Conservation (phyloP, 2,113 vertebrate genomes). For the Serinus canaria region DNA sequence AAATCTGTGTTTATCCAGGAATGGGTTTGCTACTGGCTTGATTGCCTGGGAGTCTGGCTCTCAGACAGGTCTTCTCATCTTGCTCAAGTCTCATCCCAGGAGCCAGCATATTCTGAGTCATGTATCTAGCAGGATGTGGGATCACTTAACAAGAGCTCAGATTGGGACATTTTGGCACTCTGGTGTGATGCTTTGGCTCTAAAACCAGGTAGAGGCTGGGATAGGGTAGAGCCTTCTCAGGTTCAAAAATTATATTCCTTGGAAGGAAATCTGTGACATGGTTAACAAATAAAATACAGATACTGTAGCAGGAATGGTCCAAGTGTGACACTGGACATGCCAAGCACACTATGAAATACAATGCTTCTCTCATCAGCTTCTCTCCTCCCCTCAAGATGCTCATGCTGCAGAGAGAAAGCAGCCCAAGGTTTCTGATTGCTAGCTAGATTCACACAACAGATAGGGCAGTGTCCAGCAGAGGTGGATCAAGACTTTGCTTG, state of each 20-base stretch:
- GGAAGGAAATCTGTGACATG: not conserved
- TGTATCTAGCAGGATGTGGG: not conserved
- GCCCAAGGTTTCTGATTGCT: not conserved
- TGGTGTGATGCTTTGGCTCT: not conserved
- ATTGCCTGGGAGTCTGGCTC: not conserved
- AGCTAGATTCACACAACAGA: not conserved
- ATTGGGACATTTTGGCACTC: not conserved
- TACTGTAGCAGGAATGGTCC: not conserved
- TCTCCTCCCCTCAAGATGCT: rapidly evolving
- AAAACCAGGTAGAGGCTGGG: not conserved
- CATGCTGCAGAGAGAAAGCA: not conserved
- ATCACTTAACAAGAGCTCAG: not conserved
- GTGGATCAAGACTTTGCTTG: not conserved
- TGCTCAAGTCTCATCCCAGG: not conserved
- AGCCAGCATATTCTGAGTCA: not conserved
- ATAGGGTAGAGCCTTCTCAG: not conserved
- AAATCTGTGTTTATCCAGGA: not conserved
- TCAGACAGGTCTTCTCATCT: not conserved
- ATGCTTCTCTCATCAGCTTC: not conserved
- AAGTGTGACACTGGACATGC: not conserved
- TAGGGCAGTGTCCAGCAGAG: not conserved
- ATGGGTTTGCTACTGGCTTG: not conserved
- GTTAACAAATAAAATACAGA: not conserved
- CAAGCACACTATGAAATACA: not conserved
- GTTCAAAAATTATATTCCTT: not conserved